phyloP scores from a whole-genome alignment of 2,797 vertebrate genomes.

The Poliocrania exsul region DNA sequence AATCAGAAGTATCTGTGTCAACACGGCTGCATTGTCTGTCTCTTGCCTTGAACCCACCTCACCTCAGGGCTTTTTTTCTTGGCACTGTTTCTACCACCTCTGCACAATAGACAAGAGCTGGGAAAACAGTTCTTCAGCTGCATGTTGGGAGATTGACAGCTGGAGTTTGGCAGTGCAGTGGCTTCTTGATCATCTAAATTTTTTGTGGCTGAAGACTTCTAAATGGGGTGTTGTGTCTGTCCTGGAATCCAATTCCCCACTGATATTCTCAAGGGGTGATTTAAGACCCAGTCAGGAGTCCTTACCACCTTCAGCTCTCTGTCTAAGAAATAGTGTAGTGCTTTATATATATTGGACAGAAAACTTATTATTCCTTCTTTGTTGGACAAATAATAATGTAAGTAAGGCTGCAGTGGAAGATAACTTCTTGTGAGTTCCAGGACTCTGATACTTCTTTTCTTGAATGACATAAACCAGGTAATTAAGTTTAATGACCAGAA shows the following conservation, averaged over 20 bases:
- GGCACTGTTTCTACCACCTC: background rate
- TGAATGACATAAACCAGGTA: background rate
- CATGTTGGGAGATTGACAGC: background rate
- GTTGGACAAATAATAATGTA: background rate
- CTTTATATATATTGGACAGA: background rate
- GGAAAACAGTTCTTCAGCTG: background rate
- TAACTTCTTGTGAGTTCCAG: background rate
- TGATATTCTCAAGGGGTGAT: background rate
- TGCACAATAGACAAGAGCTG: background rate
- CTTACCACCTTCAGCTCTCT: background rate
- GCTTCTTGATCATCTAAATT: background rate
- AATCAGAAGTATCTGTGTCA: background rate
- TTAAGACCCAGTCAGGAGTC: background rate
- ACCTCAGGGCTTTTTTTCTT: background rate
- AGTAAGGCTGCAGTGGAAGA: background rate
- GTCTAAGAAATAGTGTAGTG: background rate
- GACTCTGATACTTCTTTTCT: background rate
- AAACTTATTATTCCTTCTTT: background rate
- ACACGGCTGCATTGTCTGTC: background rate
- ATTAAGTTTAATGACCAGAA: background rate
- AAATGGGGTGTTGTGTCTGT: background rate
- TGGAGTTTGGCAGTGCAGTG: background rate
- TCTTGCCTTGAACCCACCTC: background rate
- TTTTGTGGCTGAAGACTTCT: background rate
- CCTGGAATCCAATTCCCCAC: background rate